Percentiles rank a stretch among this genome's conserved stretches.
Conservation (phyloP, 2,113 vertebrate genomes). For the Lipophrys pholis region DNA sequence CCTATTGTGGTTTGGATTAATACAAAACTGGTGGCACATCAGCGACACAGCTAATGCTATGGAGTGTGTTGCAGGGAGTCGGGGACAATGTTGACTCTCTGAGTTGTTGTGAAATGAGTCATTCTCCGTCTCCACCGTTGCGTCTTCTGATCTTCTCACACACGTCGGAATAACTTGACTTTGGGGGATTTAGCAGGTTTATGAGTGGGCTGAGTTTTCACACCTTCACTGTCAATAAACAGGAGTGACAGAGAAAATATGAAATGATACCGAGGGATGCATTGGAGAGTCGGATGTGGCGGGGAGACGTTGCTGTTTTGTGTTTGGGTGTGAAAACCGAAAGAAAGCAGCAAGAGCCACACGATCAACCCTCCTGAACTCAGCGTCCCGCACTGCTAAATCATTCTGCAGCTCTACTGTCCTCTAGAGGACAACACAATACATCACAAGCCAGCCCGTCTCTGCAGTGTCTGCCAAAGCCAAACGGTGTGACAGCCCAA, state of each 20-base stretch:
- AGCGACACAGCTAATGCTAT: conserved; percentile 1
- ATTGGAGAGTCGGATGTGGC: not conserved
- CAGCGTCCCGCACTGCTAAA: not conserved
- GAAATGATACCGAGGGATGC: not conserved
- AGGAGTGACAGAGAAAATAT: not conserved
- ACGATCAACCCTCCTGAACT: not conserved
- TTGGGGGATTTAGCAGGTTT: conserved; percentile 1
- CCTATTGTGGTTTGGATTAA: conserved; percentile 45
- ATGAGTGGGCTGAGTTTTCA: conserved; percentile 16
- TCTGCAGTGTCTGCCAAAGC: conserved; percentile 8
- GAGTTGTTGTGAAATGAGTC: conserved; percentile 25
- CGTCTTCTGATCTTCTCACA: conserved; percentile 20
- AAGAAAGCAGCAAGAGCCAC: not conserved
- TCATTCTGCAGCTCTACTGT: conserved; percentile 58
- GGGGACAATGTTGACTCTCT: conserved; percentile 3
- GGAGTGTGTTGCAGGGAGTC: not conserved
- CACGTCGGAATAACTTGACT: conserved; percentile 2
- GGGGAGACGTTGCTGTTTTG: conserved; percentile 6
- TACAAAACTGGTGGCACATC: conserved; percentile 22
- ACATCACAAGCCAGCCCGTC: conserved; percentile 13
- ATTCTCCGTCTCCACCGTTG: not conserved
- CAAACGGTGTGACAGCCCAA: conserved; percentile 24
- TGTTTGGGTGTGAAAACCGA: conserved; percentile 1
- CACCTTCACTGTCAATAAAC: not conserved
- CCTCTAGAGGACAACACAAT: conserved; percentile 55